phyloP scores from a whole-genome alignment of 1,140 invertebrate genomes.

The Chrysoperla carnea region DNA sequence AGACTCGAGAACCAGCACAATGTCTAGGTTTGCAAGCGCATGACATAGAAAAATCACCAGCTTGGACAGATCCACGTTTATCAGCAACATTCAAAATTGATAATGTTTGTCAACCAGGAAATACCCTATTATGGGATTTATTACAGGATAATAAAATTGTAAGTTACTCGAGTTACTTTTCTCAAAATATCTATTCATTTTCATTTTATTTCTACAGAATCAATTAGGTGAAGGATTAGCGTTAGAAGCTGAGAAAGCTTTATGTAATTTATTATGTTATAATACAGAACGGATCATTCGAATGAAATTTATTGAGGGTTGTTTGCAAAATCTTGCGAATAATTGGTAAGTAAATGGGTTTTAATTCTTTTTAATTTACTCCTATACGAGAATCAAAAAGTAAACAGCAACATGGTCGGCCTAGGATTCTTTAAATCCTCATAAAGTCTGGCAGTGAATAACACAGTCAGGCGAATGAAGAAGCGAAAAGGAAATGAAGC shows the following conservation, averaged over 20 bases:
- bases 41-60: slow-evolving; percentile 2
- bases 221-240: slow-evolving; percentile 75
- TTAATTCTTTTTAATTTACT: not conserved
- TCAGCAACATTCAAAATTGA: slow-evolving; percentile 46
- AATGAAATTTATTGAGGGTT: slow-evolving; percentile 90
- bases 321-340: slow-evolving; percentile 72
- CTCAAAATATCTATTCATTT: not conserved
- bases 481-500: too few species aligned
- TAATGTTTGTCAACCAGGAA: slow-evolving; percentile 71
- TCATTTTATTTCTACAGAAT: slow-evolving; percentile 29
- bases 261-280: slow-evolving; percentile 76
- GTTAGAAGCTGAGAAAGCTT: slow-evolving; percentile 76
- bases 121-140: slow-evolving; percentile 85
- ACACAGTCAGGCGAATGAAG: too few species aligned
- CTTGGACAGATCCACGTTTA: slow-evolving; percentile 15
- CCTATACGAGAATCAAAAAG: not conserved
- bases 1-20: slow-evolving; percentile 4
- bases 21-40: slow-evolving; percentile 1
- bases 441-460: too few species aligned
- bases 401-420: too few species aligned
- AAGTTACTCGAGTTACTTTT: slow-evolving; percentile 22
- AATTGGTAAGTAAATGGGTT: slow-evolving; percentile 46
- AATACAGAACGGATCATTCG: slow-evolving; percentile 73
- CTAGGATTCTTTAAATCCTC: too few species aligned
- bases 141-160: slow-evolving; percentile 83